phyloP scores from a whole-genome alignment of 37 sponge, comb jelly and placozoan genomes.

The Cladorhizidae sp. region DNA sequence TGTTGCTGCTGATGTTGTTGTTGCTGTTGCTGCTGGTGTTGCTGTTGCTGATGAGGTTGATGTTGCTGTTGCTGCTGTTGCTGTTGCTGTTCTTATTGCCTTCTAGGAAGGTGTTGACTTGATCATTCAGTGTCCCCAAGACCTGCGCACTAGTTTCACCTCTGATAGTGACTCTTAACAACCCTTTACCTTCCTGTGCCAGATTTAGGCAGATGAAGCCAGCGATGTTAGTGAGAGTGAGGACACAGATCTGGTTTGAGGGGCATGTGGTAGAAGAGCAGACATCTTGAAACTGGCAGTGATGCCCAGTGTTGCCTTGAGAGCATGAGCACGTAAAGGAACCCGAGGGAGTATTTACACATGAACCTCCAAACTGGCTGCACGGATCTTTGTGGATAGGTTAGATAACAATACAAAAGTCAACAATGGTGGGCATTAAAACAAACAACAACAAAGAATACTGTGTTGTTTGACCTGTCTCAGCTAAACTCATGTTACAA shows the following conservation, averaged over 20 bases:
- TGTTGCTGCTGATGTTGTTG: too few relatives aligned
- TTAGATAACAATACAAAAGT: not conserved
- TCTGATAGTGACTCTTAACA: not conserved
- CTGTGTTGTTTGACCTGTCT: too few relatives aligned
- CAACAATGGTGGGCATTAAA: not conserved
- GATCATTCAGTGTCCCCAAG: slow-evolving; percentile 11
- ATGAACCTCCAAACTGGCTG: slow-evolving; percentile 49
- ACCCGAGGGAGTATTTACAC: slow-evolving; percentile 44
- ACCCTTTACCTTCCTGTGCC: not conserved
- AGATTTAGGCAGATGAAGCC: slow-evolving; percentile 52
- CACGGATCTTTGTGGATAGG: slow-evolving; percentile 41
- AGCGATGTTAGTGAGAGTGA: slow-evolving; percentile 25
- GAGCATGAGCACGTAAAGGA: slow-evolving; percentile 62
- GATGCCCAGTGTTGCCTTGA: slow-evolving; percentile 39
- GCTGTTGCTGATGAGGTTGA: too few relatives aligned
- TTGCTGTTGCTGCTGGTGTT: too few relatives aligned
- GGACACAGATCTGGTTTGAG: slow-evolving; percentile 36
- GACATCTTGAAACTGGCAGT: slow-evolving; percentile 47
- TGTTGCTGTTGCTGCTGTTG: too few relatives aligned
- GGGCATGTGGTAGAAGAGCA: slow-evolving; percentile 39
- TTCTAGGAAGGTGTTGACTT: slow-evolving; percentile 31
- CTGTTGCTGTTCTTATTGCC: not conserved
- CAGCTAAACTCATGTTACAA: too few relatives aligned
- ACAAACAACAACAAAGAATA: too few relatives aligned
- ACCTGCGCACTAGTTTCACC: not conserved